Evolutionary conservation across 2,797 vertebrate genomes (phyloP), one percentile per base, ranked within the genome.

Genomic region (Bradypus variegatus): DNA sequence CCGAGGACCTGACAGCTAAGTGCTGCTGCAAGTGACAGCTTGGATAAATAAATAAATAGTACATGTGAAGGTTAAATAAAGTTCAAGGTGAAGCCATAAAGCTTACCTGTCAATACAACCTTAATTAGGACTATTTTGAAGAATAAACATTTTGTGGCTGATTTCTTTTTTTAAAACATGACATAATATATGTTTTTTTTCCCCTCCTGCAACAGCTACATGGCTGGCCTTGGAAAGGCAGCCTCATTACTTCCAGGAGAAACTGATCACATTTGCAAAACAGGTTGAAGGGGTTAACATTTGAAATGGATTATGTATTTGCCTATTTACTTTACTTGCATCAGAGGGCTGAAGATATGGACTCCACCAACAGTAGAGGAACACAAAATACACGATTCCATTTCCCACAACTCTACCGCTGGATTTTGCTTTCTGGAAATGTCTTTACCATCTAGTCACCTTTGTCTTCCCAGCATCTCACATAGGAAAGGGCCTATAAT

Each of bases 1-100:
- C 16, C 31, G n/a, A 85, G 36, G 45, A 76, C 36, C 36, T 41
- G 48, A 64, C 73, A 91, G 50, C 69, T 70, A 55, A 5, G 15
- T 41, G 64, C 58, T 31, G 10, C 64, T 78, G 3, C 55, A 48
- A n/a, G n/a, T n/a, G n/a, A n/a, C n/a, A 64, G 38, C 33, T 36
- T 82, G 53, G n/a, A 89, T 85, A 85, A 93, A 92, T 85, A 85
- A 94, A 92, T 81, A 91, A 88, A 89, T n/a, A 60, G 11, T 21
- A 76, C 15, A 23, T 72, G 38, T 93, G 70, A 94, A 79, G 50
- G 87, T 88, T 72, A 92, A 90, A 78, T 81, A 58, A 93, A 90
- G 89, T 91, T 92, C 86, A 89, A 78, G 78, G 62, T 81, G 88
- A 93, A 91, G 31, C 53, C 55, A 27, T 33, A 60, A 53, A 60